These are phyloP conservation scores for Drosophila tanythrix DNA, from an alignment of 2,888 invertebrate genomes.

Conservation along the genomic window DNA sequence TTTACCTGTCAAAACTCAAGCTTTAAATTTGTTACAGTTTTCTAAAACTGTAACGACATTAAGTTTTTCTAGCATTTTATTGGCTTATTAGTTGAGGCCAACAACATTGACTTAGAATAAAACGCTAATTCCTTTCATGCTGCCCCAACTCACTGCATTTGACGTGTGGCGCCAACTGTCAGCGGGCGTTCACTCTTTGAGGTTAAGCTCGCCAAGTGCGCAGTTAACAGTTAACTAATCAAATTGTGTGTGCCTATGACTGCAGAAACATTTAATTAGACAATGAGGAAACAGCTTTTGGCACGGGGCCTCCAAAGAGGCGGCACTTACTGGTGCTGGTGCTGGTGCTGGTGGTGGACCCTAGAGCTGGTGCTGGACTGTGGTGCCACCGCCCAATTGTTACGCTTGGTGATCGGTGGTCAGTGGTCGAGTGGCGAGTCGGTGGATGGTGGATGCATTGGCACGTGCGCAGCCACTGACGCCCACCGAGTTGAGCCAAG, in stretches of 20 bases:
- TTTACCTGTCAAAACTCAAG: neutral
- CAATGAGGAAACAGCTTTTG: conserved; percentile 58
- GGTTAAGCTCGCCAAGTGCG: conserved; percentile 12
- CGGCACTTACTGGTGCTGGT: conserved; percentile 12
- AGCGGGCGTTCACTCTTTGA: neutral
- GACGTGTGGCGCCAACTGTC: conserved; percentile 13
- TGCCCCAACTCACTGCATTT: neutral
- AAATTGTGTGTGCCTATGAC: conserved; percentile 68
- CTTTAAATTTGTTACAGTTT: neutral
- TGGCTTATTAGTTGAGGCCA: neutral
- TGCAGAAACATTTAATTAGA: conserved; percentile 74
- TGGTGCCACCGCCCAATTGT: conserved; percentile 58
- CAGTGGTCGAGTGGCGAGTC: neutral
- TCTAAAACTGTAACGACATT: neutral
- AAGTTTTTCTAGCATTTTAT: neutral
- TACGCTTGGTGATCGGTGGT: conserved; percentile 45
- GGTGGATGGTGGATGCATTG: conserved; percentile 33
- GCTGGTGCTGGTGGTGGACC: conserved; percentile 3
- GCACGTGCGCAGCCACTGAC: conserved; percentile 49
- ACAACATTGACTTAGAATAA: neutral
- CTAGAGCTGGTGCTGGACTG: conserved; percentile 4
- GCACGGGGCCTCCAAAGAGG: conserved; percentile 14
- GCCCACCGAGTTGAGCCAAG: conserved; percentile 29
- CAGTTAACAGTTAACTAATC: conserved; percentile 64
- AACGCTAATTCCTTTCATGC: neutral